Evolutionary conservation across 2,888 invertebrate species (phyloP).

Genomic region (Pterobdella sp.): DNA sequence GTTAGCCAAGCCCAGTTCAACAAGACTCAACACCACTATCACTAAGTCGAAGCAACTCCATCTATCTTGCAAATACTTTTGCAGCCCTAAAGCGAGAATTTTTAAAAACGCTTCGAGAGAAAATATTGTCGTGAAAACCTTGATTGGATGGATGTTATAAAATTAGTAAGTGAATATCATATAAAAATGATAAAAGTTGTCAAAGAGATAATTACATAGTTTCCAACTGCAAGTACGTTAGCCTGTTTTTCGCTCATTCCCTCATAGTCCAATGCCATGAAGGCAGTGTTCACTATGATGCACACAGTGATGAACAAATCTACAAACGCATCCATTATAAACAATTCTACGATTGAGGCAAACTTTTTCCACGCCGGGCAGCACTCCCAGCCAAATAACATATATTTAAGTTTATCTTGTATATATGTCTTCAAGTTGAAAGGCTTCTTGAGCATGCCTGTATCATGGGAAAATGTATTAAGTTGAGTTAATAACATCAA

Average conservation of each 20-base stretch:
- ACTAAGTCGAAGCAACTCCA: slow-evolving; percentile 99
- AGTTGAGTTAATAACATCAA: too few relatives aligned
- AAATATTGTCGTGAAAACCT: slow-evolving; percentile 97
- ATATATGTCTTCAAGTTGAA: slow-evolving; percentile 39
- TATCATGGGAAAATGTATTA: too few relatives aligned
- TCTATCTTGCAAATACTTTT: slow-evolving; percentile 92
- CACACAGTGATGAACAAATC: slow-evolving; percentile 95
- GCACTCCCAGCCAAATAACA: slow-evolving; percentile 71
- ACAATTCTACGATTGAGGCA: slow-evolving; percentile 70
- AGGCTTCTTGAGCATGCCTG: slow-evolving; percentile 13
- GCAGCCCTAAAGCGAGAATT: slow-evolving; percentile 90
- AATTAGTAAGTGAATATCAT: neutral
- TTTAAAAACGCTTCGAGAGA: slow-evolving; percentile 89
- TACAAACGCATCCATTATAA: slow-evolving; percentile 95
- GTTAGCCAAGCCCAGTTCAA: slow-evolving; percentile 86
- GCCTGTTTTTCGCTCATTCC: slow-evolving; percentile 77
- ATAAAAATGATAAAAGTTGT: neutral
- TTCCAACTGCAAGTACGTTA: slow-evolving; percentile 77
- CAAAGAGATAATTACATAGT: slow-evolving; percentile 69
- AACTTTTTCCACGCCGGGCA: slow-evolving; percentile 63
- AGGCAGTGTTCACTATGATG: slow-evolving; percentile 92
- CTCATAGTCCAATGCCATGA: slow-evolving; percentile 94
- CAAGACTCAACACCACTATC: slow-evolving; percentile 85
- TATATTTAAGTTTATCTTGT: slow-evolving; percentile 42
- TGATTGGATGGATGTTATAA: neutral